Conservation (phyloP, 2,113 vertebrate genomes). For the Catagonus wagneri region DNA sequence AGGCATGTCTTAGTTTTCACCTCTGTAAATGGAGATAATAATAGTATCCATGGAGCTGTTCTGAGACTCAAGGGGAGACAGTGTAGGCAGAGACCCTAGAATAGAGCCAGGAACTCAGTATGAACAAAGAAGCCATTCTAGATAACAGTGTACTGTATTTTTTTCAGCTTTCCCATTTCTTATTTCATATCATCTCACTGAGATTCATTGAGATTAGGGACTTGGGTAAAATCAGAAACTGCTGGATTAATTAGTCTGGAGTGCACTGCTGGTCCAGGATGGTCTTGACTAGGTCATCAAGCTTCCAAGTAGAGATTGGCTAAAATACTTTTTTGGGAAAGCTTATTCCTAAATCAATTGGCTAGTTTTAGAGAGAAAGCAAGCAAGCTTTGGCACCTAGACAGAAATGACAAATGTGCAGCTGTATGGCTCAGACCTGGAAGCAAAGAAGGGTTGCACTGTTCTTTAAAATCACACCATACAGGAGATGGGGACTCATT, state of each 20-base stretch:
- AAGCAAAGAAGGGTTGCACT: background rate
- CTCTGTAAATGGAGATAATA: background rate
- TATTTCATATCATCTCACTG: background rate
- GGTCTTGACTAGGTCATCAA: background rate
- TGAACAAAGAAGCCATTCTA: background rate
- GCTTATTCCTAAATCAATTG: slow-evolving; percentile 25
- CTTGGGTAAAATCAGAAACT: background rate
- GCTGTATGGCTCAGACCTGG: background rate
- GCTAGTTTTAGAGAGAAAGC: slow-evolving; percentile 1
- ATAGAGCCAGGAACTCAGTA: background rate
- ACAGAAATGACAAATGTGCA: background rate
- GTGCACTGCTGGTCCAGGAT: background rate
- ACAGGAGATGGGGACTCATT: background rate
- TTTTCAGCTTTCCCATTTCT: background rate
- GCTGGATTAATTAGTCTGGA: background rate
- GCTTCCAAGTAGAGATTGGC: background rate
- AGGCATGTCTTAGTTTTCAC: slow-evolving; percentile 24
- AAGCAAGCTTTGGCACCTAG: background rate
- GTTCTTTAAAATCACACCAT: background rate
- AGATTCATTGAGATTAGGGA: background rate
- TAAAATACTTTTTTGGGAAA: background rate
- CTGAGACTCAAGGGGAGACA: background rate
- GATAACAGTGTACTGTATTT: background rate
- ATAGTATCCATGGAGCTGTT: background rate
- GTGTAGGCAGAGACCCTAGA: background rate